phyloP scores from a whole-genome alignment of 2,797 vertebrate species.

The Synanceia verrucosa region DNA sequence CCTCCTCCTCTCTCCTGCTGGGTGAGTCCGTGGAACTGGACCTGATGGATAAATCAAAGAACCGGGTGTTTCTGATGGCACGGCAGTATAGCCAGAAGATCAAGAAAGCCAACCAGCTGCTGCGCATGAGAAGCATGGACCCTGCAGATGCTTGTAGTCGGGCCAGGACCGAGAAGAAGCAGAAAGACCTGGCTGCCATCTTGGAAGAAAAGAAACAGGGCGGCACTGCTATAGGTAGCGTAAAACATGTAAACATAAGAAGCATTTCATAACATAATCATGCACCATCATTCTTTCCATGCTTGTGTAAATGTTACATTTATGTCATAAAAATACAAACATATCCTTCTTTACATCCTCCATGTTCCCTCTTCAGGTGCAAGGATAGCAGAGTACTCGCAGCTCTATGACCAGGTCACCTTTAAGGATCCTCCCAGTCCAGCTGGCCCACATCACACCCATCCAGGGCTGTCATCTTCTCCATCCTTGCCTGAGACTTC shows the following conservation, averaged over 20 bases:
- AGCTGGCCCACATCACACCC: conserved; percentile 58
- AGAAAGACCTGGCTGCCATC: conserved; percentile 93
- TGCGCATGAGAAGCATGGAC: conserved; percentile 93
- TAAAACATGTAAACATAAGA: background rate
- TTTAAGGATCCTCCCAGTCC: conserved; percentile 85
- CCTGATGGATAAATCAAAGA: conserved; percentile 88
- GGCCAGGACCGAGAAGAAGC: conserved; percentile 80
- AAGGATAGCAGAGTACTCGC: conserved; percentile 97
- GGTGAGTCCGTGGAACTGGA: conserved; percentile 81
- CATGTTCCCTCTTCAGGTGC: conserved; percentile 84
- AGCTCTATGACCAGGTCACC: conserved; percentile 95
- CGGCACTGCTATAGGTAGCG: conserved; percentile 93
- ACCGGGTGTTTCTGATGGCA: conserved; percentile 95
- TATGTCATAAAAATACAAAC: background rate
- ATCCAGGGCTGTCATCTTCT: conserved; percentile 71
- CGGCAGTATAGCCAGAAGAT: conserved; percentile 99
- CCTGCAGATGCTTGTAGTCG: conserved; percentile 84
- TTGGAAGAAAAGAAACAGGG: conserved; percentile 98
- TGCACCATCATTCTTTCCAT: background rate
- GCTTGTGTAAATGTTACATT: background rate
- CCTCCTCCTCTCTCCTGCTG: conserved; percentile 81
- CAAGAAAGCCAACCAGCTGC: conserved; percentile 96
- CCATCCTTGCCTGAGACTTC: conserved; percentile 76
- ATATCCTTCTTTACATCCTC: background rate
- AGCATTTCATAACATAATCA: no score